Evolutionary conservation across 92 coral and sea anemone species (phyloP).

Genomic region (Nematostella vectensis): DNA sequence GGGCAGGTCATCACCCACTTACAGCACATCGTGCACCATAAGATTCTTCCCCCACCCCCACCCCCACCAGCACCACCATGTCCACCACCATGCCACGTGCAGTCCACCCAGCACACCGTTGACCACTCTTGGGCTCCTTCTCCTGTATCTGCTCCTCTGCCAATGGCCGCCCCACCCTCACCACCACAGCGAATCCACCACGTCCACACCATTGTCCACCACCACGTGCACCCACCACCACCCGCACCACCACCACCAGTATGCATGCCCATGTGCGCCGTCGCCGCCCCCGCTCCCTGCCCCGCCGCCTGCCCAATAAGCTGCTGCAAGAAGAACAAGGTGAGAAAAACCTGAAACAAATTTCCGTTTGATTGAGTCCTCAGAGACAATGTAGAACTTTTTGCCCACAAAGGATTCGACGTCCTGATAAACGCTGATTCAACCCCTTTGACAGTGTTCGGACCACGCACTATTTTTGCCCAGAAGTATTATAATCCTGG

Average conservation of each 20-base stretch:
- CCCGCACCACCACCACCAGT: constrained; percentile 70
- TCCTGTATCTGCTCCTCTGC: constrained; percentile 70
- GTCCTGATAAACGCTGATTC: too few species aligned
- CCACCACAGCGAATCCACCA: constrained; percentile 81
- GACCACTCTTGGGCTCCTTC: constrained; percentile 69
- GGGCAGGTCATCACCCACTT: constrained; percentile 52
- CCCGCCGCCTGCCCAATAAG: constrained; percentile 71
- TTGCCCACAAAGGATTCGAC: too few species aligned
- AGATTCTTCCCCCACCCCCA: constrained; percentile 63
- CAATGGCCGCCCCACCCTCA: constrained; percentile 49
- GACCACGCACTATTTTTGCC: too few species aligned
- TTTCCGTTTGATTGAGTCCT: too few species aligned
- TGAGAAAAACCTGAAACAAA: too few species aligned
- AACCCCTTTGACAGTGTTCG: too few species aligned
- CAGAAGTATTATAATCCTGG: too few species aligned
- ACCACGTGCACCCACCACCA: constrained; percentile 80
- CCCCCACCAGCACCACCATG: constrained; percentile 76
- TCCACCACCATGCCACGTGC: constrained; percentile 72
- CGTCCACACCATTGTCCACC: constrained; percentile 71
- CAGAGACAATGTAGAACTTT: too few species aligned
- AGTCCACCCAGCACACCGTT: constrained; percentile 28
- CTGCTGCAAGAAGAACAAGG: constrained; percentile 92
- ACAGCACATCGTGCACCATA: constrained; percentile 52
- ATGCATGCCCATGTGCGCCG: constrained; percentile 47
- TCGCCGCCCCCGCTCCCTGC: constrained; percentile 16